Conservation (phyloP, 2,113 vertebrate species). For the Leucopternis melanops region DNA sequence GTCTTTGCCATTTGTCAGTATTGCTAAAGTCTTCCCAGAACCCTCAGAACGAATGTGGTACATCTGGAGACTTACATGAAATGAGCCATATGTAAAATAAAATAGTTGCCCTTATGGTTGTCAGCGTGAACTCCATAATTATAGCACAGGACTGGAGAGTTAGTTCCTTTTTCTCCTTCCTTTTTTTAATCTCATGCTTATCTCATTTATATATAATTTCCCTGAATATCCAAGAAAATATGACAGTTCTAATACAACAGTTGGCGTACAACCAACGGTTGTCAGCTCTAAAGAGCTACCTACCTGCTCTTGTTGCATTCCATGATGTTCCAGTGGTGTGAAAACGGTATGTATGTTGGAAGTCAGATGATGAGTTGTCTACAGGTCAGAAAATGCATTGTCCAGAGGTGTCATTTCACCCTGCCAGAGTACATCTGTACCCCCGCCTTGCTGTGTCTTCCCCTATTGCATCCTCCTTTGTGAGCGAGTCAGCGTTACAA, state of each 20-base stretch:
- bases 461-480: neutral
- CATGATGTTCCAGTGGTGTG: neutral
- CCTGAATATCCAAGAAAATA: neutral
- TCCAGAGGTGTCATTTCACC: neutral
- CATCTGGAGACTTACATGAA: neutral
- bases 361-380: neutral
- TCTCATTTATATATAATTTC: neutral
- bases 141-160: neutral
- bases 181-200: neutral
- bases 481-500: fast-evolving
- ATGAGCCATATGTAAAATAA: neutral
- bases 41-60: neutral
- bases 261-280: fast-evolving
- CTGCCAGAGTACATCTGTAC: neutral
- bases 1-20: neutral
- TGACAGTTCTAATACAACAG: neutral
- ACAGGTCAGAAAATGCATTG: neutral
- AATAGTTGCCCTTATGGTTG: neutral
- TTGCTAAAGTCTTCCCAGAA: neutral
- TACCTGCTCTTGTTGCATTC: neutral
- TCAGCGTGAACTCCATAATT: neutral
- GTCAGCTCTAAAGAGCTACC: neutral
- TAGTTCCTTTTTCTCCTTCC: neutral
- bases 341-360: neutral
- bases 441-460: neutral